Percentiles rank a stretch among this genome's conserved stretches.
These are phyloP conservation scores for Latrodectus elegans DNA, from an alignment of 2,888 invertebrate genomes.

Conservation along the genomic window DNA sequence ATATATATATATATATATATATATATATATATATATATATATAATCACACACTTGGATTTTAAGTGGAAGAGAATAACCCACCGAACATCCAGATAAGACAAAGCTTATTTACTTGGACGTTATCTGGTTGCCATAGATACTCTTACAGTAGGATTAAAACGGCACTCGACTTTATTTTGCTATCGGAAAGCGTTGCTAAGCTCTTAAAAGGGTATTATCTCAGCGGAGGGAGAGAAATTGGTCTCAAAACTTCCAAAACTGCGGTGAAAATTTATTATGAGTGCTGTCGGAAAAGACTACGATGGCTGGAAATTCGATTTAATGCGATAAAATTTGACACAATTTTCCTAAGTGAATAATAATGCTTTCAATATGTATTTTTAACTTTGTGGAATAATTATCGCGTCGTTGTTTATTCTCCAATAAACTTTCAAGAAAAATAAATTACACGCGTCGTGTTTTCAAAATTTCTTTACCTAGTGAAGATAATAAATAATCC, in stretches of 20 bases:
- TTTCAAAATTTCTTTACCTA: too few relatives aligned
- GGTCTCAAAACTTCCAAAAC: not conserved
- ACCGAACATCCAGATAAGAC: conserved; percentile 14
- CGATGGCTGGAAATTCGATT: conserved; percentile 14
- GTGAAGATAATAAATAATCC: too few relatives aligned
- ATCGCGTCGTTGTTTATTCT: not conserved
- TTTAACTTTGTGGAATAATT: not conserved
- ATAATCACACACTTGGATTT: too few relatives aligned
- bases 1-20: too few relatives aligned
- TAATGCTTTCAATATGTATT: not conserved
- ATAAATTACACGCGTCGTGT: too few relatives aligned
- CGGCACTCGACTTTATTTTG: conserved; percentile 42
- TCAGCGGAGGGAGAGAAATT: not conserved
- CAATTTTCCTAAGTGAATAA: not conserved
- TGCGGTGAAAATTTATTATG: conserved; percentile 3
- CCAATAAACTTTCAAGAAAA: too few relatives aligned
- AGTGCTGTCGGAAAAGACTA: not conserved
- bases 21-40: too few relatives aligned
- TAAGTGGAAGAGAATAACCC: not conserved
- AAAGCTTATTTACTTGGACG: conserved; percentile 18
- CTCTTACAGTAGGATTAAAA: conserved; percentile 38
- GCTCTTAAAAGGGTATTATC: conserved; percentile 55
- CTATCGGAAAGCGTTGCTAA: conserved; percentile 49
- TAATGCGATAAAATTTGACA: conserved; percentile 33
- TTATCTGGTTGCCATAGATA: conserved; percentile 35